Evolutionary conservation across 2,797 vertebrate species (phyloP), one percentile per base, ranked within the genome.

Genomic region (Florisuga fusca): DNA sequence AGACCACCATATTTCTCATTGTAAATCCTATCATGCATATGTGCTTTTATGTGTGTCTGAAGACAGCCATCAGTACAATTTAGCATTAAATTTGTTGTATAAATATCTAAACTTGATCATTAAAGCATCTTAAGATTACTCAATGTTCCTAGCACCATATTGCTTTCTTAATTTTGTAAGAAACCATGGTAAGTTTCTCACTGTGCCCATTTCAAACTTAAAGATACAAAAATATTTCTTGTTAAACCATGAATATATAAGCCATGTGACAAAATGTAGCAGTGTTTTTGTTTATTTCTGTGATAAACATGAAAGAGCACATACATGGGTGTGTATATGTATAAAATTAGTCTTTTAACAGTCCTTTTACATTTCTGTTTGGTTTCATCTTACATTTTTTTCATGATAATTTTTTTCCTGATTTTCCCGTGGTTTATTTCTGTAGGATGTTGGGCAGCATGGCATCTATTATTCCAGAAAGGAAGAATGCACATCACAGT

Each of bases 401-500:
- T 85, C 12, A 5, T 15, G 14, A 4, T 54, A 14, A 7, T 13
- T 43, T 4, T 5, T 5, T 59, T 74, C 20, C 67, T 75, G 51
- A 54, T 34, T 34, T 58, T 62, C 9, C 38, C 80, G 64, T 64
- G 48, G 10, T 54, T 62, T 55, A 43, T 64, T 85, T 93, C 59
- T 94, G 50, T 86, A 99, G 99, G 95, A 99, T 99, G 99, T 97
- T 99, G 51, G 99, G 99, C 59, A 99, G 99, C 94, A 98, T 99
- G 98, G 99, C 99, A 8, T 99, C 99, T 43, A 99, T 99, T 89
- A 99, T 99, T 95, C 99, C 99, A 15, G 99, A 99, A 94, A 98
- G 99, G 90, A 99, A 99, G 97, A 99, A 99, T 46, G 99, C 99
- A 15, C 99, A 99, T 93, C 99, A 99, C 95, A 99, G 98, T 82